phyloP scores from a whole-genome alignment of 2,888 invertebrate species.

The Zaprionus lineosus region DNA sequence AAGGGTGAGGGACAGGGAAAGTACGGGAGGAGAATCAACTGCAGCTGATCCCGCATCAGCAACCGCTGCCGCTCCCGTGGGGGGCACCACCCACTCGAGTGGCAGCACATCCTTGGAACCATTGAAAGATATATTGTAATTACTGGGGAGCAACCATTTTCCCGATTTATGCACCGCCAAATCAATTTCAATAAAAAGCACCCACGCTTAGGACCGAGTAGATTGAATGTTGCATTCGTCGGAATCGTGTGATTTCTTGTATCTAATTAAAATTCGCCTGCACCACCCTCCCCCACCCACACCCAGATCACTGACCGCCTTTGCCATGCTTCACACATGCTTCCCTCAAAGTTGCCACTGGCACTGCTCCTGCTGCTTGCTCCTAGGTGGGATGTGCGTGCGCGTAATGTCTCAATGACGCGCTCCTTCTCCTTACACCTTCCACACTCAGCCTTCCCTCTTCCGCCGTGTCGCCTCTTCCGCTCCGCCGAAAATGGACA shows the following conservation, averaged over 20 bases:
- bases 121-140: constrained; percentile 72
- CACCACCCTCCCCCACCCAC: not conserved
- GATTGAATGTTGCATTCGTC: constrained; percentile 35
- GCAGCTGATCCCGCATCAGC: not conserved
- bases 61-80: not conserved
- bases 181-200: constrained; percentile 74
- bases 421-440: not conserved
- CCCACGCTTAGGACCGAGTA: constrained; percentile 9
- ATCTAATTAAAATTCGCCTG: constrained; percentile 47
- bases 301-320: too few relatives aligned
- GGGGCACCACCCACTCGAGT: not conserved
- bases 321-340: too few relatives aligned
- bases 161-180: constrained; percentile 71
- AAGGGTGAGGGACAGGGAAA: too few relatives aligned
- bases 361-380: not conserved
- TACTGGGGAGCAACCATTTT: constrained; percentile 54
- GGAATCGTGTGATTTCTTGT: constrained; percentile 39
- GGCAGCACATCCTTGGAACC: constrained; percentile 12
- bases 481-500: too few relatives aligned
- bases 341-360: too few relatives aligned
- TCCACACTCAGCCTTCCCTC: not conserved
- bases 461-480: not conserved
- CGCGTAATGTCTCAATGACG: constrained; percentile 37
- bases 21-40: too few relatives aligned
- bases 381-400: constrained; percentile 9